Evolutionary conservation across 2,797 vertebrate species (phyloP).

Genomic region (Leptoclinus maculatus): DNA sequence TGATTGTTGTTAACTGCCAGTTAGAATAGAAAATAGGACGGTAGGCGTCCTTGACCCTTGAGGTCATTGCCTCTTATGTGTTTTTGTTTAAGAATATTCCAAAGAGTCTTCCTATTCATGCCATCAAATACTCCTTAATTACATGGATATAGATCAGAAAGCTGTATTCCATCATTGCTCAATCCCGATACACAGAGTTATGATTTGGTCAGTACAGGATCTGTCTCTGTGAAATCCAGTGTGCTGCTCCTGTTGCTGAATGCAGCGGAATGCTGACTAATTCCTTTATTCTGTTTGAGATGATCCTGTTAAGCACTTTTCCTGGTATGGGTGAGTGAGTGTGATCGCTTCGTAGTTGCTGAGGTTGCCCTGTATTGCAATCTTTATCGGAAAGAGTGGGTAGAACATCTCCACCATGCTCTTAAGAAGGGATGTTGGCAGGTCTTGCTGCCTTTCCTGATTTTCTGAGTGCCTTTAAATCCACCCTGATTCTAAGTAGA

Average conservation of each 20-base stretch:
- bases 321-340: neutral
- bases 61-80: neutral
- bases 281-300: conserved; percentile 48
- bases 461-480: neutral
- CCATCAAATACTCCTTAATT: neutral
- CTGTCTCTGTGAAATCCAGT: conserved; percentile 11
- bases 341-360: conserved; percentile 8
- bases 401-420: neutral
- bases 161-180: neutral
- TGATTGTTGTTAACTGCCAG: neutral
- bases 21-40: neutral
- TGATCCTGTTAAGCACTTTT: conserved; percentile 49
- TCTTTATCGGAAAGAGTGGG: neutral
- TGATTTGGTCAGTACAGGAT: neutral
- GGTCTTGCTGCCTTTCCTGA: conserved; percentile 1
- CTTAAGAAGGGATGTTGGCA: conserved; percentile 1
- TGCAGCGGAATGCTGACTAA: conserved; percentile 35
- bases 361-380: neutral
- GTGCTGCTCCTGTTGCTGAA: conserved; percentile 21
- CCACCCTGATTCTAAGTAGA: neutral
- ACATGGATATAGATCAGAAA: neutral
- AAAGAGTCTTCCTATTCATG: neutral
- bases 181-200: neutral
- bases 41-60: neutral
- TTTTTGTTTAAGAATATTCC: neutral